These are phyloP conservation scores for Sandelia bainsii DNA, from an alignment of 2,797 vertebrate genomes.

Conservation along the genomic window DNA sequence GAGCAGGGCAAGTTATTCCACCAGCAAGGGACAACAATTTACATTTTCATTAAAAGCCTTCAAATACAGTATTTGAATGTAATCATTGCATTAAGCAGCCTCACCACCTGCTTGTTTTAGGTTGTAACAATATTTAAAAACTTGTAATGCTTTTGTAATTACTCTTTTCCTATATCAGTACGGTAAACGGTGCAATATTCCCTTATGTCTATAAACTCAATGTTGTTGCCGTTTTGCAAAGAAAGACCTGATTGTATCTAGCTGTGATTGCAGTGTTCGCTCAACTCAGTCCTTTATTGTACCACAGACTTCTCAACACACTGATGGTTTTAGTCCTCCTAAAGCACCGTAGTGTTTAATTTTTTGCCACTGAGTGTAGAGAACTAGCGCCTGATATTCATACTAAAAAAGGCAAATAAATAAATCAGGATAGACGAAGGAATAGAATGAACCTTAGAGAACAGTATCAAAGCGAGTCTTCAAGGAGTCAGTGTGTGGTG, in stretches of 20 bases:
- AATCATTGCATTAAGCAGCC: not conserved
- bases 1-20: no score
- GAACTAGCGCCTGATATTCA: conserved; percentile 31
- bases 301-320: conserved; percentile 31
- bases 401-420: conserved; percentile 36
- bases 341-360: conserved; percentile 49
- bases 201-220: conserved; percentile 20
- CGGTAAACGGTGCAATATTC: conserved; percentile 14
- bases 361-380: conserved; percentile 39
- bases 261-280: conserved; percentile 33
- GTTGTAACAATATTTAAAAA: conserved; percentile 16
- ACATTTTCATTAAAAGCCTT: not conserved
- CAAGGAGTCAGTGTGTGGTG: conserved; percentile 27
- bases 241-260: conserved; percentile 48
- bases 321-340: conserved; percentile 49
- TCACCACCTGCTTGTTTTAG: conserved; percentile 19
- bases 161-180: conserved; percentile 8
- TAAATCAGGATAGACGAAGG: conserved; percentile 32
- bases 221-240: conserved; percentile 35
- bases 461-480: conserved; percentile 46
- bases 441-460: conserved; percentile 49
- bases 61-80: not conserved
- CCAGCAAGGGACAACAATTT: no score
- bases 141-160: conserved; percentile 42
- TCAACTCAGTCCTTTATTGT: conserved; percentile 58